Evolutionary conservation across 2,797 vertebrate genomes (phyloP), one percentile per base, ranked within the genome.

Genomic region (Amniataba percoides): DNA sequence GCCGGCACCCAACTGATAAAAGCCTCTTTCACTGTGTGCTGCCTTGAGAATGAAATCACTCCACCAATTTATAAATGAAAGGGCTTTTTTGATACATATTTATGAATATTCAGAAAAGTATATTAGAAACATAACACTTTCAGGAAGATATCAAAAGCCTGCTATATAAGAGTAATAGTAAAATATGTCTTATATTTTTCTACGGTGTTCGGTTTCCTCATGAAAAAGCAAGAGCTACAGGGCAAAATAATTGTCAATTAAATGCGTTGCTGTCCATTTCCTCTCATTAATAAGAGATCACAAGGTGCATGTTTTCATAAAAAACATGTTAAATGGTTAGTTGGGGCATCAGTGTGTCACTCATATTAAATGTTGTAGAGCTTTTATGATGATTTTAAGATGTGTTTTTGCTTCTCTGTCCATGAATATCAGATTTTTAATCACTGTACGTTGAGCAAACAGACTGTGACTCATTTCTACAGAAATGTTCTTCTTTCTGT

Each of bases 21-120:
- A 74, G 13, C 51, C 12, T 36, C 46, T 46, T 51, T 52, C 25
- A 43, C 31, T 58, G 43, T 73, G 49, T 61, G 70, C 23, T 25
- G 55, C 67, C 56, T 67, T 74, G 55, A 72, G 53, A 31, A 74
- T 66, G 39, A 71, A 81, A 79, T 78, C 21, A 58, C 27, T 46
- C 49, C n/a, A 46, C 15, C 13, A 31, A 64, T 71, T 12, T 11
- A 46, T 16, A 46, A 49, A 49, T n/a, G n/a, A 42, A 49, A 66
- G 15, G 18, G 49, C 23, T 15, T 13, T 62, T 65, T 57, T 27
- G 25, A 66, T 56, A 57, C 15, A 23, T 64, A 45, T 68, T 49
- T 36, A 77, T 66, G 36, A 46, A 68, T 51, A 27, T 56, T 48
- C 13, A 68, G 21, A 43, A 72, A 64, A 25, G 19, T 21, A 16